Conservation (phyloP, 2,888 invertebrate genomes). For the Phrixothrix hirtus region DNA sequence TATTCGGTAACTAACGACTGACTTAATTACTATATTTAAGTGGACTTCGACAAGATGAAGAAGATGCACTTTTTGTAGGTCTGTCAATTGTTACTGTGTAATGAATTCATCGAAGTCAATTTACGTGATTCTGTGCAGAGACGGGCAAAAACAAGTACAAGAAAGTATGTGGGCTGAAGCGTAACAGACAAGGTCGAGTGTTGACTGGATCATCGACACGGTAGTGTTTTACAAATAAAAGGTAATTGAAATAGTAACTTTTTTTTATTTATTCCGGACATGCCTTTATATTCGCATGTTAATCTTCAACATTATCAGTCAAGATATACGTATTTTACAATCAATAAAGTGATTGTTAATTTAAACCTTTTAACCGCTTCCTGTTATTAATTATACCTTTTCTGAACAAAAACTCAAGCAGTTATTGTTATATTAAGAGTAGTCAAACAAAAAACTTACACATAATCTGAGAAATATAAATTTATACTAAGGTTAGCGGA, state of each 20-base stretch:
- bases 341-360: not conserved
- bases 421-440: not conserved
- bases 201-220: conserved; percentile 28
- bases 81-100: conserved; percentile 22
- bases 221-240: conserved; percentile 12
- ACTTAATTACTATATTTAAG: not conserved
- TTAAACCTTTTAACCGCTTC: not conserved
- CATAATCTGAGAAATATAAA: not conserved
- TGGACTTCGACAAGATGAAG: not conserved
- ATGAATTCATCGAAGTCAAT: conserved; percentile 32
- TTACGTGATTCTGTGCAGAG: conserved; percentile 32
- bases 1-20: too few species aligned
- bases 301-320: not conserved
- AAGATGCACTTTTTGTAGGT: conserved; percentile 10
- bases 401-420: not conserved
- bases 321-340: not conserved
- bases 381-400: not conserved
- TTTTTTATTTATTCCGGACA: conserved; percentile 21
- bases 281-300: conserved; percentile 7
- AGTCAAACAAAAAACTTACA: not conserved
- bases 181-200: conserved; percentile 34
- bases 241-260: conserved; percentile 8
- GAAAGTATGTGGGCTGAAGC: conserved; percentile 29
- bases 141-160: conserved; percentile 27
- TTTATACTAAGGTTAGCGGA: not conserved